phyloP scores from a whole-genome alignment of 2,113 vertebrate species.

The Atherinomorus stipes region DNA sequence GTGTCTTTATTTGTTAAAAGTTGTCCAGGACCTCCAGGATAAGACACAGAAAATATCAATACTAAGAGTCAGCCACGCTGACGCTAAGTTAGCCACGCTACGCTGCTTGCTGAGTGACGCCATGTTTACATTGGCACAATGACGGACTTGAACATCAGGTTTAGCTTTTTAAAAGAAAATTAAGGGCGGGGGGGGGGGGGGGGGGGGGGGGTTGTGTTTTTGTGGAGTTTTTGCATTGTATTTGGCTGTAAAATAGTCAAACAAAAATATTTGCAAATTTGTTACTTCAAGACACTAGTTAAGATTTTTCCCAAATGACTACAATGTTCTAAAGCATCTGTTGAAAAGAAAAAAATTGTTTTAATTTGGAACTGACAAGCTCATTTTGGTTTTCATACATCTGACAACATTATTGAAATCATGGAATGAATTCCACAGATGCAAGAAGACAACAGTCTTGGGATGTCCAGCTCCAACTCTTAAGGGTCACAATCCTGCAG shows the following conservation, averaged over 20 bases:
- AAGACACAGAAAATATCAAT: not conserved
- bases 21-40: not conserved
- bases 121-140: no score
- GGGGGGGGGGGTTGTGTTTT: no score
- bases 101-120: no score
- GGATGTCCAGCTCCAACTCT: no score
- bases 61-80: not conserved
- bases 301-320: no score
- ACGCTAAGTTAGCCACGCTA: no score
- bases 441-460: not conserved
- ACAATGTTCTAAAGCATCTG: not conserved
- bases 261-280: no score
- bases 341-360: not conserved
- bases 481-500: no score
- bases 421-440: not conserved
- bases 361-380: not conserved
- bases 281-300: no score
- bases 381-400: not conserved
- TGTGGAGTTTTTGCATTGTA: not conserved
- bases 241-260: not conserved
- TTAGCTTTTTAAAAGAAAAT: no score
- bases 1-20: not conserved
- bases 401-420: not conserved
- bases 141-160: no score
- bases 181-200: no score